These are phyloP conservation scores for Papilio demoleus DNA, from an alignment of 2,888 invertebrate species.

Conservation along the genomic window DNA sequence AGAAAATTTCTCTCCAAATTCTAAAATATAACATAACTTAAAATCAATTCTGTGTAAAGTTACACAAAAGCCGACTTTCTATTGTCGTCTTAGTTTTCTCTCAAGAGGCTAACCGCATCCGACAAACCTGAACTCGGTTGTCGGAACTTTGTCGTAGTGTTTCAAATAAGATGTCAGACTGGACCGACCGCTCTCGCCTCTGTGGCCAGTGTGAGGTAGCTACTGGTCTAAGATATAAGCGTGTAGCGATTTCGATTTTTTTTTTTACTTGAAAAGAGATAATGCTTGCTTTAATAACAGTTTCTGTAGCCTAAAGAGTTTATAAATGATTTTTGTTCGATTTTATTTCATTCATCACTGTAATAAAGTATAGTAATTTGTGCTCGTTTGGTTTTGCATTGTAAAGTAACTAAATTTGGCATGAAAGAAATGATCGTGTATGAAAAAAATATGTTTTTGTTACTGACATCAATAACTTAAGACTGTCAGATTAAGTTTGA, in stretches of 20 bases:
- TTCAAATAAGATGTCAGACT: conserved; percentile 35
- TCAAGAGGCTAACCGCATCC: conserved; percentile 28
- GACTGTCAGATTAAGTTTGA: neutral
- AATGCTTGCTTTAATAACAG: too few relatives aligned
- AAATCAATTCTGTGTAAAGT: conserved; percentile 12
- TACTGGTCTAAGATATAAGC: neutral
- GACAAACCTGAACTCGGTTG: conserved; percentile 33
- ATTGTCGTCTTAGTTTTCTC: conserved; percentile 31
- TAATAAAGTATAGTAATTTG: too few relatives aligned
- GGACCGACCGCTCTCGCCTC: conserved; percentile 20
- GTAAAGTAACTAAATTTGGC: too few relatives aligned
- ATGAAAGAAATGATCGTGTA: too few relatives aligned
- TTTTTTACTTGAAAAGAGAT: neutral
- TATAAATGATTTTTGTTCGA: too few relatives aligned
- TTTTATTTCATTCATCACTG: too few relatives aligned
- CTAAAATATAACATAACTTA: conserved; percentile 4
- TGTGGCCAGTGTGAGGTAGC: conserved; percentile 2
- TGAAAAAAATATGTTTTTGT: too few relatives aligned
- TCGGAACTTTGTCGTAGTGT: conserved; percentile 22
- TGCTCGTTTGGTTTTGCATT: too few relatives aligned
- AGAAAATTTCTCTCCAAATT: neutral
- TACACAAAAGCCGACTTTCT: conserved; percentile 20
- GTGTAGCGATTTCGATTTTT: conserved; percentile 4
- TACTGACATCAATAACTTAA: too few relatives aligned
- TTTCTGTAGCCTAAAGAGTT: too few relatives aligned